Evolutionary conservation across 1,140 invertebrate species (phyloP), one percentile per base, ranked within the genome.

Genomic region (Dufourea novaeangliae): DNA sequence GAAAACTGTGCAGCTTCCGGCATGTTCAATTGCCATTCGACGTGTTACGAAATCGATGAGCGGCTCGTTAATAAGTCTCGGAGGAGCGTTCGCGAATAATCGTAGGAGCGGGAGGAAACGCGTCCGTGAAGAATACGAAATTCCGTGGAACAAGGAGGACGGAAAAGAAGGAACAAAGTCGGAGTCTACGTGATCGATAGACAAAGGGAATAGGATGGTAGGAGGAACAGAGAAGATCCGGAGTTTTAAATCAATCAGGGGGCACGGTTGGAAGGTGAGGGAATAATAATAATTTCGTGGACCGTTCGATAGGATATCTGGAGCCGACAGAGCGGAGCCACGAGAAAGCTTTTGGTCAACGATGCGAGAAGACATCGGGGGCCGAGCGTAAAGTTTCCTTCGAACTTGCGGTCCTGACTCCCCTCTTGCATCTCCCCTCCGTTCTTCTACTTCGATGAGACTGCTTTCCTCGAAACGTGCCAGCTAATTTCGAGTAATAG

Each of bases 401-500:
- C 12, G 54, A 67, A 56, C 46, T n/a, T 22, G 8, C 20, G n/a
- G 12, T 3, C 11, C 20, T 10, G 4, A 50, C 22, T 8, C 8
- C 34, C 34, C 34, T 37, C 34, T 37, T 5, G 3, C 34, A 3
- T 37, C 8, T 37, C 46, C 20, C 5, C 10, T 44, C 41, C 17
- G 11, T 44, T 44, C 41, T 14, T 14, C 41, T 46, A 14, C 25
- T n/a, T 8, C 37, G 27, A 61, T 25, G 50, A 61, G 56, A 52
- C 50, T 72, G 37, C 22, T 39, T 52, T 52, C n/a, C 44, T 12
- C n/a, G 44, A 10, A 57, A 41, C 61, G 71, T 14, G 61, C 34
- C 50, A 52, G 71, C 50, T 76, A 59, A 76, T 76, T 69, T 46
- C 64, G 11, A 37, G 39, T 25, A 29, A 68, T 50, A 59, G 29